Base-by-base conservation (phyloP, 2,888 invertebrate species). In the Byasa hedistus region DNA sequence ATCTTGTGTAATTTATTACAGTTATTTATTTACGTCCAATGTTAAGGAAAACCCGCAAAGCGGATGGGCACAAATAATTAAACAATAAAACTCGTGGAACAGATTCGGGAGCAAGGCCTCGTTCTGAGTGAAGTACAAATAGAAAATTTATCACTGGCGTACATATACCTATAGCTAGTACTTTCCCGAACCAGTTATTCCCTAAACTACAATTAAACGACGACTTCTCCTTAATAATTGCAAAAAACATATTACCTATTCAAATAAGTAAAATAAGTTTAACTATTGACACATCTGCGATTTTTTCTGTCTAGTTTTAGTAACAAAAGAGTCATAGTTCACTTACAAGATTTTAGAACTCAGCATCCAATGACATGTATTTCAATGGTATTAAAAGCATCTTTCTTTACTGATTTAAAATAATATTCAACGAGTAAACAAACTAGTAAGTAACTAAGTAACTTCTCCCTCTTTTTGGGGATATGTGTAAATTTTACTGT, bases 41-140 rank as follows among this genome's bases (percentile, higher is more conserved):
- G 51, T 64, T 57, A 48, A 57, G 63, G 51, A 51, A 62, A 63
- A 48, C 57, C 63, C 63, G 56, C 62, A 62, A 62, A 62, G 27
- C 27, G 48, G 55, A 32, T 51, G 22, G 27, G 57, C 57, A 64
- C 51, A 57, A 64, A 51, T 64, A 64, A 57, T 51, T 64, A 57
- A 57, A 64, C 57, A 57, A 57, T 57, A 57, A 52, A 57, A 64
- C 32, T 36, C 23, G 22, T 44, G 27, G 51, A 51, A 51, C 32
- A 64, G 57, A 51, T 32, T 32, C 32, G 32, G 32, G 32, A 32
- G 32, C 32, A 32, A 32, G 32, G 52, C 44, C n/a, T 44, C 57
- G 22, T 51, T 8, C 51, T 23, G 17, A 64, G 19, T 8, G 17
- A 57, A 57, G 15, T 17, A 57, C 24, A 63, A 32, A 63, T 48